Evolutionary conservation across 2,888 invertebrate genomes (phyloP), one percentile per base, ranked within the genome.

Genomic region (Erebia palarica): DNA sequence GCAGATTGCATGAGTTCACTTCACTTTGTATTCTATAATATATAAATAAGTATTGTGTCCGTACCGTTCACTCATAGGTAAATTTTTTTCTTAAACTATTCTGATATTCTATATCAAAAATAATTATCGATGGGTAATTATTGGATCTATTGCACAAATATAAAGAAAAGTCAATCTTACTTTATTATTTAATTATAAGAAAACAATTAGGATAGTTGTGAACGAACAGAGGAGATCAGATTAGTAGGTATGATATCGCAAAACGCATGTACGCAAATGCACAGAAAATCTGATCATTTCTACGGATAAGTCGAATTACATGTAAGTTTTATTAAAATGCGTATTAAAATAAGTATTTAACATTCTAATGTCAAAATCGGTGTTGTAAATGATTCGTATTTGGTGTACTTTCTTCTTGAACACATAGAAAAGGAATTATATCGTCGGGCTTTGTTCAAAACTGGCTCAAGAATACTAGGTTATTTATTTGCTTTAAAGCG

Each of bases 151-250:
- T 86, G 87, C 89, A 89, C 88, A 80, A 71, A 78, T 85, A 81
- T 84, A 82, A 83, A 83, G 79, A 81, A 80, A 84, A 82, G 85
- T 88, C 87, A 88, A 87, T 89, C 86, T 86, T 86, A 82, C 82
- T 86, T 81, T 86, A 86, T 79, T 84, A 80, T 79, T 63, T 21
- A 9, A 63, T 49, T 18, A 63, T 88, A 88, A 86, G 85, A 78
- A 79, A 80, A 81, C 79, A 80, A 81, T 82, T 87, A 88, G 86
- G 75, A 82, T 89, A 87, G 85, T 78, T 74, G 78, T 80, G 76
- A 82, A 75, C 75, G 75, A 77, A 82, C 85, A 82, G 86, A 86
- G 84, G 79, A 77, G 85, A 82, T 86, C 86, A 87, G 86, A 86
- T 87, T 84, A 82, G 68, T 68, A 69, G 58, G 47, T 47, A 58